phyloP scores from a whole-genome alignment of 2,113 vertebrate species.

The Trichechus manatus region DNA sequence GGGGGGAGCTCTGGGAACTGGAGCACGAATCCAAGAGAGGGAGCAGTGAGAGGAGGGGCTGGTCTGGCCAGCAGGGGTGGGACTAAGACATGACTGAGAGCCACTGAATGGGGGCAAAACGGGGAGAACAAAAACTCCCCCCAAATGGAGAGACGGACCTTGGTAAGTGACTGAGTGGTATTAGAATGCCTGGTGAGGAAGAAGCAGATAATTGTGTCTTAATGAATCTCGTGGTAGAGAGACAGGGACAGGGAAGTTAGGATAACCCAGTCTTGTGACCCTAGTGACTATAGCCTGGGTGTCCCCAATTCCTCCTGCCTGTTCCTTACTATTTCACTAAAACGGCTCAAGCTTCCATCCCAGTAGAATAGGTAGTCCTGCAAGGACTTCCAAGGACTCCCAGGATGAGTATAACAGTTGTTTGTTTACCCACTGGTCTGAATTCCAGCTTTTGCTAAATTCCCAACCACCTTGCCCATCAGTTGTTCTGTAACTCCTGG shows the following conservation, averaged over 20 bases:
- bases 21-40: accelerated
- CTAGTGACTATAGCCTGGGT: background rate
- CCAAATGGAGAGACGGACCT: background rate
- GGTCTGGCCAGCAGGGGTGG: background rate
- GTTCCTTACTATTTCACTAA: background rate
- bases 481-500: background rate
- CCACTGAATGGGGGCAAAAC: background rate
- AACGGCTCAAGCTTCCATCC: background rate
- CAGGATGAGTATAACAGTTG: background rate
- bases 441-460: background rate
- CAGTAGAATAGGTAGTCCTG: background rate
- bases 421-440: background rate
- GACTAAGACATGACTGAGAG: no score
- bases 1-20: background rate
- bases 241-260: background rate
- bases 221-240: background rate
- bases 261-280: no score
- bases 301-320: background rate
- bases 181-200: background rate
- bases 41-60: background rate
- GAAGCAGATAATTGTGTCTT: accelerated
- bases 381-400: no score
- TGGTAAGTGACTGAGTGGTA: background rate
- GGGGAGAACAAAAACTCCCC: background rate
- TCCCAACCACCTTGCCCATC: background rate